Evolutionary conservation across 1,140 invertebrate genomes (phyloP), one percentile per base, ranked within the genome.

Genomic region (Campodea augens): DNA sequence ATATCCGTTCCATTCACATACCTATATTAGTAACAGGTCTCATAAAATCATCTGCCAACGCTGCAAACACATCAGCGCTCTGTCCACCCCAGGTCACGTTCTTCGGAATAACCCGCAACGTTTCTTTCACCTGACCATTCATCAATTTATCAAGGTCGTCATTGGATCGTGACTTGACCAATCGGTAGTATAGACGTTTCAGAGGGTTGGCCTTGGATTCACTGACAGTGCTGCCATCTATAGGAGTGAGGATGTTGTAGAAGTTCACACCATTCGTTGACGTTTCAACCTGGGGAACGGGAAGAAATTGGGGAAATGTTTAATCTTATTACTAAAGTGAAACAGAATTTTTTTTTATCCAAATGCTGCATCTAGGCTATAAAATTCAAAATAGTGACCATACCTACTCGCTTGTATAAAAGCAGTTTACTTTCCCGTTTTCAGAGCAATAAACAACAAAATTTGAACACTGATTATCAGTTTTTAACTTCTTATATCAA

Each of bases 41-140:
- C 69, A 71, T 71, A 46, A 71, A 71, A 47, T 71, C 69, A 46
- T 51, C 63, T 22, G 42, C 43, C 15, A 68, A 59, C 5, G 58
- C 54, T 18, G 50, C 47, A 56, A 70, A 70, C 4, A 71, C 68
- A n/a, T 52, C 43, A 5, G 47, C 47, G 13, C 60, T 59, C 52
- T 69, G 68, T 48, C 58, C 58, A 46, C 63, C 64, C 67, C 66
- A 69, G 1, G 52, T 58, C 4, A 69, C 65, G 49, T 63, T 60
- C 15, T 55, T 45, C 25, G 67, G 67, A 45, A 70, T 66, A 25
- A 63, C 60, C 44, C 60, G 53, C 13, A 66, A 52, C 41, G 60
- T 61, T 5, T 62, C 43, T 49, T 58, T 60, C n/a, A 66, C 58
- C 47, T 50, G 50, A 19, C 65, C 65, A 57, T 70, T 70, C 66